phyloP scores from a whole-genome alignment of 1,140 invertebrate species.

The Drosophila equinoxialis region DNA sequence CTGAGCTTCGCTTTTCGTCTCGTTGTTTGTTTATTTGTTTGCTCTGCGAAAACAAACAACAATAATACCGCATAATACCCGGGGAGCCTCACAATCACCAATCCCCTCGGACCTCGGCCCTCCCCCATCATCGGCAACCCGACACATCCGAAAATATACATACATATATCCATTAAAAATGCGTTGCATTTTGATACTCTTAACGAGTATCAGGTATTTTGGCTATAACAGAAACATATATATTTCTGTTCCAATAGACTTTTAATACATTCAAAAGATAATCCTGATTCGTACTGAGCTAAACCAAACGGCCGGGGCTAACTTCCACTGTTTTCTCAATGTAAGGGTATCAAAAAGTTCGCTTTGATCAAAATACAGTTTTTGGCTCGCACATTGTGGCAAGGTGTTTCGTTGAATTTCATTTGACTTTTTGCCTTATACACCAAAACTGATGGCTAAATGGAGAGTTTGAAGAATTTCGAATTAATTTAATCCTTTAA shows the following conservation, averaged over 20 bases:
- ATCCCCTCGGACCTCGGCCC: background rate
- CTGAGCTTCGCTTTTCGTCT: conserved; percentile 38
- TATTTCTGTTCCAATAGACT: too few relatives aligned
- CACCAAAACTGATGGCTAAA: background rate
- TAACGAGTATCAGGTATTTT: background rate
- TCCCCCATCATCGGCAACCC: conserved; percentile 21
- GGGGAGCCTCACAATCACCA: conserved; percentile 14
- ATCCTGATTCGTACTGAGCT: too few relatives aligned
- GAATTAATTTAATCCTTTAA: too few relatives aligned
- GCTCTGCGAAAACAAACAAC: conserved; percentile 61
- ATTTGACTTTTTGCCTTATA: conserved; percentile 35
- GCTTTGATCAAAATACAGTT: background rate
- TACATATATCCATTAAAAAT: conserved; percentile 56
- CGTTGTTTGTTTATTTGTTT: conserved; percentile 46
- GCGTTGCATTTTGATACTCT: conserved; percentile 42
- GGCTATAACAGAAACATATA: background rate
- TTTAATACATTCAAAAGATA: too few relatives aligned
- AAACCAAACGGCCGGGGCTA: too few relatives aligned
- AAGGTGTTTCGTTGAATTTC: conserved; percentile 52
- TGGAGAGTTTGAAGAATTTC: conserved; percentile 13
- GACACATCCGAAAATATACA: conserved; percentile 15
- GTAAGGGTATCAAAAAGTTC: background rate
- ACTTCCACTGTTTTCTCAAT: too few relatives aligned
- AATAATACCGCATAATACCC: conserved; percentile 59
- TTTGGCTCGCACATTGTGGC: conserved; percentile 37